Base-by-base conservation (phyloP, 64 coral and sea anemone species). In the Pocillopora verrucosa region DNA sequence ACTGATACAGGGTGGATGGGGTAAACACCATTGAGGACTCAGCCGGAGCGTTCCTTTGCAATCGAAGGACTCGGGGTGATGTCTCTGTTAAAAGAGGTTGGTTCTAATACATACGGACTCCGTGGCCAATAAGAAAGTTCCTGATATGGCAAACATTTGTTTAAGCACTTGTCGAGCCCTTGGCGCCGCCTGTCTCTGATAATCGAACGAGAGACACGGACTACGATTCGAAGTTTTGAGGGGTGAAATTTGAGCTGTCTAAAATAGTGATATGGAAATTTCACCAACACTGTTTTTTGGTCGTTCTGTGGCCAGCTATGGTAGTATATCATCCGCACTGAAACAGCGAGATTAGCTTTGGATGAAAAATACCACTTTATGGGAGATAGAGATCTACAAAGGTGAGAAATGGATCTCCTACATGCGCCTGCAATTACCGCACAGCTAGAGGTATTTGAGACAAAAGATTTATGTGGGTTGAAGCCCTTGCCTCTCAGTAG, bases 121-220 rank as follows among this genome's bases (percentile, higher is more conserved):
- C n/a, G 61, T 9, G 37, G 19, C 65, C 36, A 72, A 56, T 85
- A 38, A 24, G 13, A 85, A 56, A 36, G 41, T 72, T 72, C 64
- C 24, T 72, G 34, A 24, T 56, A 67, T 37, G 82, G 63, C 36
- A 85, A 85, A 85, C 82, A 85, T 85, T 85, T 85, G 82, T 72
- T 85, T 85, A 68, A 69, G 82, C 45, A 58, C 63, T 85, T 41
- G 45, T n/a, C 37, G 38, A 72, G 1, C 36, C 38, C 59, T 51
- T 56, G 82, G 64, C 82, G 82, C 82, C 82, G 65, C 10, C n/a
- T 25, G 82, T 72, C 82, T 72, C 63, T n/a, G 37, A 56, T 70
- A 19, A 56, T 41, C 22, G 17, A n/a, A 56, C 56, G 14, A 69
- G 22, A 11, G 20, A 70, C 25, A 24, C 67, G 11, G n/a, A 70